These are phyloP conservation scores for Alexandromys fortis DNA, from an alignment of 2,113 vertebrate genomes.

Conservation along the genomic window DNA sequence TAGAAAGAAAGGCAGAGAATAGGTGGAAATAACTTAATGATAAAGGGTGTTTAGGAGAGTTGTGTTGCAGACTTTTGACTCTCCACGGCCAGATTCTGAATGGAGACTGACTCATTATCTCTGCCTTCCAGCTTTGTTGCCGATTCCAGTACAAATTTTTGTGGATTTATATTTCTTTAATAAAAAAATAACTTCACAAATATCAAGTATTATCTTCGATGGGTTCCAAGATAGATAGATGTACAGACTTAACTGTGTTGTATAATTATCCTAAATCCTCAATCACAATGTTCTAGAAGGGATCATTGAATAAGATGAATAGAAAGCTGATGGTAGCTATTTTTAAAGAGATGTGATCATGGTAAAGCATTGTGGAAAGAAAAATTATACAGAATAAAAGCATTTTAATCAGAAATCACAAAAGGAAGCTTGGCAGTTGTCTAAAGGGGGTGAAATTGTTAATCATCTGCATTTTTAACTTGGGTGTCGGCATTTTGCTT, in stretches of 20 bases:
- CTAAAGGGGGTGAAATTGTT: constrained; percentile 29
- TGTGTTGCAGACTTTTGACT: background rate
- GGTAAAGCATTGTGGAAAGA: constrained; percentile 42
- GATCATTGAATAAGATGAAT: constrained; percentile 46
- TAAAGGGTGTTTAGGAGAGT: background rate
- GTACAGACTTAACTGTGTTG: background rate
- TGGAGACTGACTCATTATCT: background rate
- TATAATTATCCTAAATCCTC: constrained; percentile 31
- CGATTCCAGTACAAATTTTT: background rate
- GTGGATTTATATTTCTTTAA: background rate
- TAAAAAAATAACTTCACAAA: background rate
- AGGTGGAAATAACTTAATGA: background rate
- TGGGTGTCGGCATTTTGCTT: background rate
- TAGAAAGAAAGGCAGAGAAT: background rate
- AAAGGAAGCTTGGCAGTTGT: constrained; percentile 48
- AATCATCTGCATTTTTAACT: constrained; percentile 55
- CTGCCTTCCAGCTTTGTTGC: background rate
- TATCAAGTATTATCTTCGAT: background rate
- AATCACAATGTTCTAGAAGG: constrained; percentile 9
- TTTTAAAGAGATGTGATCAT: constrained; percentile 19
- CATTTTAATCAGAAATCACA: constrained; percentile 45
- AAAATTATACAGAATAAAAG: constrained; percentile 26
- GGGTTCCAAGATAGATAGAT: background rate
- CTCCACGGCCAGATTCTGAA: background rate
- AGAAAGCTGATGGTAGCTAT: constrained; percentile 39